phyloP scores from a whole-genome alignment of 92 coral and sea anemone genomes.

The Micromussa lordhowensis region DNA sequence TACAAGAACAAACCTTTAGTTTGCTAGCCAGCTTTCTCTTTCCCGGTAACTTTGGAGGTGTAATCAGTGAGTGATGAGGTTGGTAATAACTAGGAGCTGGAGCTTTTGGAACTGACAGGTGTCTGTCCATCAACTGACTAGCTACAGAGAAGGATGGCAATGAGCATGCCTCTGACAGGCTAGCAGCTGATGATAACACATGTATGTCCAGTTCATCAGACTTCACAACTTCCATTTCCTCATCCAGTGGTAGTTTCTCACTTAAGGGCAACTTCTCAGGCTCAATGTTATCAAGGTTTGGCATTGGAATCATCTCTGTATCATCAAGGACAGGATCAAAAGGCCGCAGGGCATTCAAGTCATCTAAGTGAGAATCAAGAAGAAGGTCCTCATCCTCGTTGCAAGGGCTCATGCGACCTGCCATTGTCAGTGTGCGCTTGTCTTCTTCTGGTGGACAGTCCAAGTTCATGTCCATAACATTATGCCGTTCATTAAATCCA shows the following conservation, averaged over 20 bases:
- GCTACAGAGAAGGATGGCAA: conserved; percentile 59
- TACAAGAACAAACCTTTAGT: conserved; percentile 71
- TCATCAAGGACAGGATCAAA: conserved; percentile 75
- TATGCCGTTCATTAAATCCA: conserved; percentile 51
- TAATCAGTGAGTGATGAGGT: conserved; percentile 44
- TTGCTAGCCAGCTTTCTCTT: conserved; percentile 87
- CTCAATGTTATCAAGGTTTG: conserved; percentile 63
- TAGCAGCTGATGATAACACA: conserved; percentile 65
- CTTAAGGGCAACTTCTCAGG: conserved; percentile 69
- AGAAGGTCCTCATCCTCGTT: conserved; percentile 84
- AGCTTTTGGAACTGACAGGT: conserved; percentile 47
- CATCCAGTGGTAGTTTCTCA: conserved; percentile 87
- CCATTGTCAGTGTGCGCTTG: conserved; percentile 88
- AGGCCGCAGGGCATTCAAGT: conserved; percentile 59
- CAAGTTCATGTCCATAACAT: conserved; percentile 67
- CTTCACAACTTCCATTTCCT: conserved; percentile 93
- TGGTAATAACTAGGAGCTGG: conserved; percentile 45
- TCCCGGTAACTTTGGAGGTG: conserved; percentile 84
- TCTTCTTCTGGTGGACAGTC: conserved; percentile 76
- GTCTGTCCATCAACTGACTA: conserved; percentile 46
- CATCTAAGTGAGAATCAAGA: conserved; percentile 63
- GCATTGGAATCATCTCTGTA: conserved; percentile 66
- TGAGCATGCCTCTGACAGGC: conserved; percentile 73
- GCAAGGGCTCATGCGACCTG: conserved; percentile 84
- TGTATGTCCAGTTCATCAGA: conserved; percentile 85